phyloP scores from a whole-genome alignment of 2,797 vertebrate genomes.

The Buphagus erythrorhynchus region DNA sequence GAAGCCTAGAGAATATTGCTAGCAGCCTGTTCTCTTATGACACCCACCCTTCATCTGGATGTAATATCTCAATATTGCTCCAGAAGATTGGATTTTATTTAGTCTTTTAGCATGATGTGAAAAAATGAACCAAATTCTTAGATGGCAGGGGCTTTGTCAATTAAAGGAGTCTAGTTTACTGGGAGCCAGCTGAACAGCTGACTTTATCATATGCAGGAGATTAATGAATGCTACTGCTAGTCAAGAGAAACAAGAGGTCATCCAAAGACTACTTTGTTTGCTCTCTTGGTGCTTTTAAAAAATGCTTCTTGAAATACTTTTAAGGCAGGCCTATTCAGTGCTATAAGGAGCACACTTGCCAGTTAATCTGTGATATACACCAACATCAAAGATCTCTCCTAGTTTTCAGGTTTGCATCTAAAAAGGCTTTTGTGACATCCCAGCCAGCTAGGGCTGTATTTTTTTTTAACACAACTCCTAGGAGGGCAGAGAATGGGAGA shows the following conservation, averaged over 20 bases:
- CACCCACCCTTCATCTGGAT: conserved; percentile 76
- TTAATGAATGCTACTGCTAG: conserved; percentile 68
- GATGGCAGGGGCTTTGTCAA: conserved; percentile 61
- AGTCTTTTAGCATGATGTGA: conserved; percentile 69
- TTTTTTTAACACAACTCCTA: not conserved
- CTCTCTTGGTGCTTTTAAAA: conserved; percentile 26
- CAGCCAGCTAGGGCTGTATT: not conserved
- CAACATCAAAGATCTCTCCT: not conserved
- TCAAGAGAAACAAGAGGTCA: conserved; percentile 62
- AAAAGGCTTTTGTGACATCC: not conserved
- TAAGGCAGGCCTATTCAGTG: not conserved
- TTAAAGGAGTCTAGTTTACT: conserved; percentile 52
- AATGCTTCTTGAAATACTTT: conserved; percentile 15
- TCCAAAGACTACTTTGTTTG: conserved; percentile 61
- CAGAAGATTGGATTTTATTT: conserved; percentile 75
- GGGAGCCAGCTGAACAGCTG: conserved; percentile 42
- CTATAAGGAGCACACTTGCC: not conserved
- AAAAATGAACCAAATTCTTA: conserved; percentile 66
- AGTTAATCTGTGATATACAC: not conserved
- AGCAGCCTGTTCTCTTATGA: conserved; percentile 67
- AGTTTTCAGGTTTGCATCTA: not conserved
- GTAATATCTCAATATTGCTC: conserved; percentile 77
- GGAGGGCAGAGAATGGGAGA: not conserved
- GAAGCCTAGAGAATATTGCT: conserved; percentile 74
- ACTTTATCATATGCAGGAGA: conserved; percentile 60